A percentile compares a stretch with the other conserved stretches of the same genome.
Evolutionary conservation across 1,140 invertebrate species (phyloP).

Genomic region (Hycleus cichorii): DNA sequence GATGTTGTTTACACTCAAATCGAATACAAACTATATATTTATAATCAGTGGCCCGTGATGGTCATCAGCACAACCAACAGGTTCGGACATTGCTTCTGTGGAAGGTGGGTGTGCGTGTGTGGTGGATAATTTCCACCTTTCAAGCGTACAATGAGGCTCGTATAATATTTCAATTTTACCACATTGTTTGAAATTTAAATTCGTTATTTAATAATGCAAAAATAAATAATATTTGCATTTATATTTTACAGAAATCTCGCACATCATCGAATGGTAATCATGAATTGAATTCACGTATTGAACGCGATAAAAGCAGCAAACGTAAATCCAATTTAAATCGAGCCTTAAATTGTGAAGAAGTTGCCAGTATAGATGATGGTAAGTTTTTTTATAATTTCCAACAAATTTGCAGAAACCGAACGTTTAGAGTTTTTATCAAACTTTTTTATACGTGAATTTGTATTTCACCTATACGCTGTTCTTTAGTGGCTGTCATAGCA

Average conservation of each 20-base stretch:
- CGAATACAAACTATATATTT: no score
- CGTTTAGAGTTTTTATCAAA: no score
- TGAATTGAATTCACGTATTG: slow-evolving; percentile 21
- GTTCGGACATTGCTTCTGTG: slow-evolving; percentile 8
- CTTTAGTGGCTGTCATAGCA: slow-evolving; percentile 17
- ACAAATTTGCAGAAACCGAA: no score
- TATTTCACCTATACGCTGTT: slow-evolving; percentile 9
- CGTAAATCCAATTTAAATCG: slow-evolving; percentile 59
- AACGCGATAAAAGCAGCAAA: slow-evolving; percentile 57
- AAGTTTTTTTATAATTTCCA: slow-evolving; percentile 4
- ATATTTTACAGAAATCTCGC: neutral
- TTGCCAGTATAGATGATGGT: slow-evolving; percentile 40
- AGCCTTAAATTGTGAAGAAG: slow-evolving; percentile 48
- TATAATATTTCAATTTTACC: no score
- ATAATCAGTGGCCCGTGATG: slow-evolving; percentile 18
- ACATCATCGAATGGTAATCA: slow-evolving; percentile 1
- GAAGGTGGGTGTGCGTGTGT: slow-evolving; percentile 13
- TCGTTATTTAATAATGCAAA: no score
- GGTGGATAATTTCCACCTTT: no score
- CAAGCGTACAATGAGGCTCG: no score
- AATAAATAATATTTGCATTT: no score
- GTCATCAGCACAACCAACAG: slow-evolving; percentile 11
- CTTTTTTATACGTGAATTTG: no score
- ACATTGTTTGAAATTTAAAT: no score
- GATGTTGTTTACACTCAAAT: no score